Percentiles rank a stretch among this genome's conserved stretches.
These are phyloP conservation scores for Formica aserva DNA, from an alignment of 2,888 invertebrate genomes.

Conservation along the genomic window DNA sequence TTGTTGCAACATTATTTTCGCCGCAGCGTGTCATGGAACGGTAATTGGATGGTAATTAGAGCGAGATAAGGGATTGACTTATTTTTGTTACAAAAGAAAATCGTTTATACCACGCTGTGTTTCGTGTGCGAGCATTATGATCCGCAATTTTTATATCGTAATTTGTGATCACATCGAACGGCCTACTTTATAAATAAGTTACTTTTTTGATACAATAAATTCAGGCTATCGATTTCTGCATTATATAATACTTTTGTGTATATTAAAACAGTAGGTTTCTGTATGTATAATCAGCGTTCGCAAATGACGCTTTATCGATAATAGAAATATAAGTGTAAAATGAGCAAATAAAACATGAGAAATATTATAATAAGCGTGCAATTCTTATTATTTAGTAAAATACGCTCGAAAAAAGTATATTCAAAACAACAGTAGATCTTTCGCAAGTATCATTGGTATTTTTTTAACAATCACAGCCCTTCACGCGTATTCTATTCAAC, in stretches of 20 bases:
- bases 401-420: not conserved
- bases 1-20: not conserved
- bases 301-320: conserved; percentile 2
- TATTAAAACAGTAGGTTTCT: not conserved
- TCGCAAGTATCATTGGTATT: conserved; percentile 25
- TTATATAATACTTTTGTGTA: conserved; percentile 9
- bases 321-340: not conserved
- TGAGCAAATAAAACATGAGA: not conserved
- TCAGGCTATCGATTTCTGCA: conserved; percentile 33
- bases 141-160: conserved; percentile 39
- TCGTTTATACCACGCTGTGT: not conserved
- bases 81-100: conserved; percentile 3
- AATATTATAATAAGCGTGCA: not conserved
- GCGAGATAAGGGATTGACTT: conserved; percentile 16
- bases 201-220: conserved; percentile 34
- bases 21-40: not conserved
- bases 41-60: not conserved
- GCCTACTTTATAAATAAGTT: conserved; percentile 25
- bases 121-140: not conserved
- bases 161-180: conserved; percentile 22
- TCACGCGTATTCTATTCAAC: not conserved
- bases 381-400: not conserved
- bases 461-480: conserved; percentile 19
- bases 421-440: conserved; percentile 8
- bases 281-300: not conserved